These are phyloP conservation scores for Aphaenogaster rudis DNA, from an alignment of 1,140 invertebrate genomes.

Conservation along the genomic window DNA sequence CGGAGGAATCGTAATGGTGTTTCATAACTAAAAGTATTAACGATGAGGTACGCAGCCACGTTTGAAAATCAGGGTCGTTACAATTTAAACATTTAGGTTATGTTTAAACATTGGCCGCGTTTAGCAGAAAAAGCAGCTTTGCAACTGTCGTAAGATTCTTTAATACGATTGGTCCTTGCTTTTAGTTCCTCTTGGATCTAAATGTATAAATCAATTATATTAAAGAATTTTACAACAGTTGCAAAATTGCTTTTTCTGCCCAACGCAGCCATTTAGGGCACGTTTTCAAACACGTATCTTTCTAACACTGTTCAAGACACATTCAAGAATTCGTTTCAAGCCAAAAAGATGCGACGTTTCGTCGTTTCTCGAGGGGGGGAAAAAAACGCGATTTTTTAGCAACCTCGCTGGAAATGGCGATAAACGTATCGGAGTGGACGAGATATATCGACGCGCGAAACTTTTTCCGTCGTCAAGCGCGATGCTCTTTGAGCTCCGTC, in stretches of 20 bases:
- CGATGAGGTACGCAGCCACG: neutral
- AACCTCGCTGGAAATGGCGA: neutral
- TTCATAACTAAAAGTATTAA: neutral
- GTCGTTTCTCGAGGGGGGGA: neutral
- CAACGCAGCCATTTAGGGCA: neutral
- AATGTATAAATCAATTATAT: too few relatives aligned
- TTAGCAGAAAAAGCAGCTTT: too few relatives aligned
- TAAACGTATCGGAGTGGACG: neutral
- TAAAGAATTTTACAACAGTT: too few relatives aligned
- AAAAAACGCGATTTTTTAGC: neutral
- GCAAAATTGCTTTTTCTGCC: too few relatives aligned
- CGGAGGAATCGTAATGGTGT: neutral
- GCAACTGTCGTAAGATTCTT: too few relatives aligned
- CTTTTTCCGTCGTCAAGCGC: neutral
- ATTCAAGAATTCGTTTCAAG: neutral
- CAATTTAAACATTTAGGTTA: neutral
- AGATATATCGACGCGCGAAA: neutral
- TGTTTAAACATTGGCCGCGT: neutral
- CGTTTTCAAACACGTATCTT: neutral
- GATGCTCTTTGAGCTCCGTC: slow-evolving; percentile 32
- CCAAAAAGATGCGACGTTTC: neutral
- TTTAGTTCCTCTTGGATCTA: too few relatives aligned
- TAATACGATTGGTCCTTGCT: too few relatives aligned
- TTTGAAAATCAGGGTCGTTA: too few relatives aligned
- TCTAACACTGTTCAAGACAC: neutral